Evolutionary conservation across 2,797 vertebrate species (phyloP).

Genomic region (Streptopelia turtur): DNA sequence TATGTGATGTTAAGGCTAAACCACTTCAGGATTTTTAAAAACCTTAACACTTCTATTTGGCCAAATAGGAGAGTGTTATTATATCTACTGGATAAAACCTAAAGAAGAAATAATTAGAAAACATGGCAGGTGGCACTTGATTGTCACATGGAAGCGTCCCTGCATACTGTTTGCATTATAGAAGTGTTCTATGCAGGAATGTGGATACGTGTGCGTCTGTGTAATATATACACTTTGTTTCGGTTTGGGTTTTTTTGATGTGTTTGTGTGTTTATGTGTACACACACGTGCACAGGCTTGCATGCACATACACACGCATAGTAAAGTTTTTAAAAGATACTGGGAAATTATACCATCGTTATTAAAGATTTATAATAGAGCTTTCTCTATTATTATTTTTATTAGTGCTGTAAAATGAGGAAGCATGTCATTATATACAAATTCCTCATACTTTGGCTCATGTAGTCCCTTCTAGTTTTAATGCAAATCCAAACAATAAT

Average conservation of each 20-base stretch:
- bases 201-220: background rate
- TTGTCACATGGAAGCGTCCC: conserved; percentile 39
- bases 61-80: conserved; percentile 32
- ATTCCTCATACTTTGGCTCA: conserved; percentile 32
- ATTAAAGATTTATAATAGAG: conserved; percentile 53
- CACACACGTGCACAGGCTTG: conserved; percentile 13
- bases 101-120: background rate
- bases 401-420: conserved; percentile 60
- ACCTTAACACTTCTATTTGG: conserved; percentile 39
- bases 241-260: background rate
- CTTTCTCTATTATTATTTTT: conserved; percentile 68
- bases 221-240: background rate
- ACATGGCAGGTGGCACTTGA: conserved; percentile 37
- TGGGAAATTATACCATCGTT: conserved; percentile 8
- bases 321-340: conserved; percentile 14
- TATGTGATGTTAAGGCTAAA: conserved; percentile 33
- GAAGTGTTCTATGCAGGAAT: conserved; percentile 31
- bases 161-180: conserved; percentile 49
- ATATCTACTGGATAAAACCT: conserved; percentile 48
- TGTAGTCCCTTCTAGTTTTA: conserved; percentile 55
- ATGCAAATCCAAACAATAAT: conserved; percentile 48
- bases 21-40: conserved; percentile 17
- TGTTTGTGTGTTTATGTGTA: conserved; percentile 7
- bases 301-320: conserved; percentile 1
- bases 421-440: conserved; percentile 36